Evolutionary conservation across 30 jellyfish, hydroid and myxozoan genomes (phyloP), one percentile per base, ranked within the genome.

Genomic region (Clytia hemisphaerica): DNA sequence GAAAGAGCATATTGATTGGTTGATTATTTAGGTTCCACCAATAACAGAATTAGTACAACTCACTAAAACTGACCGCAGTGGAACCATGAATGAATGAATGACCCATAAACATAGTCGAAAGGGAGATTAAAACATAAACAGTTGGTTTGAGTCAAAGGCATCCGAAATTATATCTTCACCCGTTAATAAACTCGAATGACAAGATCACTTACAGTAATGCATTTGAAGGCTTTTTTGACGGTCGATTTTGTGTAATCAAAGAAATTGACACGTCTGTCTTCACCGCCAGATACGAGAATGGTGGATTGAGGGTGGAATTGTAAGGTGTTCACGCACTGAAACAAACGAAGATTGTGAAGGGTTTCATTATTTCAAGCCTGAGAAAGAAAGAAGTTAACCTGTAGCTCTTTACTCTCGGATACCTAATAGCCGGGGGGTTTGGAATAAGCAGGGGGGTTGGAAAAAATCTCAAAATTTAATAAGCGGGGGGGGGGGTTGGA

Each of bases 251-350:
- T 70, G 47, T 77, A 80, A 58, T 92, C 99, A 63, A 83, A 92
- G 18, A 92, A 40, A 38, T 79, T 83, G 18, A 92, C 89, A 1
- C 78, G 73, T 33, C 88, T 63, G 68, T 92, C 99, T 75, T 83
- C 96, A 58, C 99, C 94, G 16, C 99, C 99, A 1, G 99, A 92
- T 36, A 82, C 93, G 69, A 92, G 68, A 24, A 83, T 74, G 1
- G 95, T 76, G 29, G 77, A 34, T 37, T 77, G 79, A 14, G 99
- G 99, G 48, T 92, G 99, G 33, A 92, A 92, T 28, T 84, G 93
- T 15, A 92, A 44, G 45, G 60, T 61, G 2, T 93, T 83, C 16
- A 92, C 78, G 25, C 97, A 77, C 99, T 92, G 65, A 22, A 47
- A 58, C n/a, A 31, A 29, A 44, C 29, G 34, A 53, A 61, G n/a